Conservation (phyloP, 92 coral and sea anemone genomes). For the Actinernus sp. region DNA sequence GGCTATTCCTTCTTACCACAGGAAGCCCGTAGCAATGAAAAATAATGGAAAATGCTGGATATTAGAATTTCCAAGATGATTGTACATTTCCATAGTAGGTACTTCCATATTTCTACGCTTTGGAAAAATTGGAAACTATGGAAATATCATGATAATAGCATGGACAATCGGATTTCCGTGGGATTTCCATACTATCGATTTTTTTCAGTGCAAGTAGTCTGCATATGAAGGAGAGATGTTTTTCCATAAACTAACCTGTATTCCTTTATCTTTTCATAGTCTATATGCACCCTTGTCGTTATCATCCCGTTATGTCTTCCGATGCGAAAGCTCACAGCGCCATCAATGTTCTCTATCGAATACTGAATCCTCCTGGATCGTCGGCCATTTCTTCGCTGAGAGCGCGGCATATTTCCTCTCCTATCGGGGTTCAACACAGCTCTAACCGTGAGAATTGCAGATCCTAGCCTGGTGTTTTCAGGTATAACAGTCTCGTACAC, state of each 20-base stretch:
- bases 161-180: too few species aligned
- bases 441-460: constrained; percentile 73
- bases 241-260: constrained; percentile 77
- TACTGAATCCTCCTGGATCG: constrained; percentile 57
- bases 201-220: too few species aligned
- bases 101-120: too few species aligned
- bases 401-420: constrained; percentile 10
- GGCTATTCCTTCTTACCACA: too few species aligned
- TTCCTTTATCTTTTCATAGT: constrained; percentile 70
- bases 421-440: constrained; percentile 68
- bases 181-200: too few species aligned
- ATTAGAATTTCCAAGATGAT: too few species aligned
- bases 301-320: constrained; percentile 69
- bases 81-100: too few species aligned
- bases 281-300: constrained; percentile 41
- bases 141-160: too few species aligned
- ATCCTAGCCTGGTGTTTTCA: constrained; percentile 70
- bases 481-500: constrained; percentile 56
- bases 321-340: constrained; percentile 31
- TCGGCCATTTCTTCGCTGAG: constrained; percentile 31
- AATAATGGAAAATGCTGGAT: too few species aligned
- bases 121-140: too few species aligned
- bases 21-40: too few species aligned
- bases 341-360: constrained; percentile 59
- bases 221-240: too few species aligned